Evolutionary conservation across 2,888 invertebrate genomes (phyloP), one percentile per base, ranked within the genome.

Genomic region (Drosophila algonquin): DNA sequence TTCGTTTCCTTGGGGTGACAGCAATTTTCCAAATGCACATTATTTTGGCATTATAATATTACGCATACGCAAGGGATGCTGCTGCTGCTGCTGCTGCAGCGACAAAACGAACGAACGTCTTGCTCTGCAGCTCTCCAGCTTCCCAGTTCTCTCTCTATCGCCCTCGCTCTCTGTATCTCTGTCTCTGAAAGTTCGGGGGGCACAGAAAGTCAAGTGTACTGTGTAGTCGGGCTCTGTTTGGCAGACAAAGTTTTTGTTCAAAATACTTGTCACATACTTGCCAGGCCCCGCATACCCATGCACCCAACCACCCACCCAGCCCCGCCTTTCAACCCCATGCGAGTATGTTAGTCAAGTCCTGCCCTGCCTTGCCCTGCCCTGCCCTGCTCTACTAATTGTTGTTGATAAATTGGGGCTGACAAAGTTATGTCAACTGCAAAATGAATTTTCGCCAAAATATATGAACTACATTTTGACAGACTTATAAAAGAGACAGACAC

Each of bases 371-470:
- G 50, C 7, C 7, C 24, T 58, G 52, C 73, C 59, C 51, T 63
- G 61, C 83, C 72, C 73, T 81, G 87, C 87, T 83, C 87, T 80
- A 80, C 84, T 87, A 85, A 87, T 85, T 85, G 87, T 85, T 85
- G 85, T 87, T 85, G 87, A 87, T 85, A 85, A 87, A 87, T 85
- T 85, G 85, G 77, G 75, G 76, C 81, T 85, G 85, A 85, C 85
- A 85, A 85, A 85, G 85, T 85, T 87, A 85, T 87, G 87, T 85
- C 87, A 85, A 85, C 87, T 85, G 85, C 83, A 84, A 84, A 84
- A 84, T 77, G 84, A 85, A 85, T 85, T 85, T 87, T 87, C 82
- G 79, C 85, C 80, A 81, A 81, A 84, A 67, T 84, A 81, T 84
- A 87, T 83, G 76, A 87, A 84, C 81, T 84, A 80, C 80, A 81